Conservation (phyloP, 2,888 invertebrate genomes). For the Zelleria hepariella region DNA sequence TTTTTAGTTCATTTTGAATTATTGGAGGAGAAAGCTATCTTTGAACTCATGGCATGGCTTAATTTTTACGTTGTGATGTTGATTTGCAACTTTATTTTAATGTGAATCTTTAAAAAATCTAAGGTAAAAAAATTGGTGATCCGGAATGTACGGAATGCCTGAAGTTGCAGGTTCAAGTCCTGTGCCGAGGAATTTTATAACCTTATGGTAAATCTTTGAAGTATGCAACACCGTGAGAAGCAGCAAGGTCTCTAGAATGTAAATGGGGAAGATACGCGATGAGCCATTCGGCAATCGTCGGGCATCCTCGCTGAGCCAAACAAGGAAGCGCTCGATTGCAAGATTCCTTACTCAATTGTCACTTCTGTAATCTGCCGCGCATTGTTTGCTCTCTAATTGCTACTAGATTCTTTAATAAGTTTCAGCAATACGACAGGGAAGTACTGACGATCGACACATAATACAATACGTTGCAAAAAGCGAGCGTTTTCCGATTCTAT, state of each 20-base stretch:
- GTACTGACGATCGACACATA: neutral
- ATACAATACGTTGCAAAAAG: neutral
- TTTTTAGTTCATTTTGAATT: too few relatives aligned
- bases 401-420: neutral
- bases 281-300: constrained; percentile 20
- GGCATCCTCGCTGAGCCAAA: constrained; percentile 18
- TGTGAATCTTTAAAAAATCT: too few relatives aligned
- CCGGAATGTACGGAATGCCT: too few relatives aligned
- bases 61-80: too few relatives aligned
- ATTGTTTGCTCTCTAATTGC: neutral
- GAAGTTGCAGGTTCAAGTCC: too few relatives aligned
- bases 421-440: neutral
- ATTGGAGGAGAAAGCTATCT: too few relatives aligned
- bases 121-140: too few relatives aligned
- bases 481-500: neutral
- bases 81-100: too few relatives aligned
- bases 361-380: constrained; percentile 15
- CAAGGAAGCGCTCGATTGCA: constrained; percentile 47
- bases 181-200: too few relatives aligned
- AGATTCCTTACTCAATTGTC: constrained; percentile 22
- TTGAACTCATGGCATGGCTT: too few relatives aligned
- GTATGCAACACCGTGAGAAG: too few relatives aligned
- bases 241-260: neutral
- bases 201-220: too few relatives aligned
- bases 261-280: neutral